These are phyloP conservation scores for Lagocephalus sceleratus DNA, from an alignment of 2,797 vertebrate genomes.

Conservation along the genomic window DNA sequence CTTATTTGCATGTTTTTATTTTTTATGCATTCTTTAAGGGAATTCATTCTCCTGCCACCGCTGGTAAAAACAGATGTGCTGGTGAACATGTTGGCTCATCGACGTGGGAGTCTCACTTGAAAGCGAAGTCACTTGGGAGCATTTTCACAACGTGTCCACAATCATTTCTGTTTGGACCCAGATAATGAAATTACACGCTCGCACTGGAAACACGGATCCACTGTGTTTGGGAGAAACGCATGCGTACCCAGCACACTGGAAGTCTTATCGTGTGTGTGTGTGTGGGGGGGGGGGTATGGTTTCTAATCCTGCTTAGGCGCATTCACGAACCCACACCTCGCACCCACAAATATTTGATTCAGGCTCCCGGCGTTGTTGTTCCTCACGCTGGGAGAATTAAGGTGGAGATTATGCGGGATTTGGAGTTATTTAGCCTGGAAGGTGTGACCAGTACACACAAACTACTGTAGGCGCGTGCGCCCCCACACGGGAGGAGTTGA, in stretches of 20 bases:
- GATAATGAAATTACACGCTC: constrained; percentile 39
- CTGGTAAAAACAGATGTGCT: too few relatives aligned
- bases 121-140: constrained; percentile 12
- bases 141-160: constrained; percentile 4
- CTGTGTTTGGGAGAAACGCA: background rate
- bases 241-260: constrained; percentile 17
- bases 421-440: constrained; percentile 31
- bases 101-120: too few relatives aligned
- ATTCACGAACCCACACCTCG: constrained; percentile 52
- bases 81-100: too few relatives aligned
- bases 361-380: constrained; percentile 36
- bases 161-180: constrained; percentile 21
- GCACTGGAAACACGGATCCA: constrained; percentile 25
- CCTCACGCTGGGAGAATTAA: constrained; percentile 41
- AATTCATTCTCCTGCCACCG: too few relatives aligned
- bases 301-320: constrained; percentile 62
- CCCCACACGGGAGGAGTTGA: constrained; percentile 18
- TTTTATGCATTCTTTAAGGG: too few relatives aligned
- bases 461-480: constrained; percentile 3
- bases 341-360: constrained; percentile 53
- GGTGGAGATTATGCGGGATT: constrained; percentile 52
- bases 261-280: constrained; percentile 18
- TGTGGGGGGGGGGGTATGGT: constrained; percentile 13
- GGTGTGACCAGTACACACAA: constrained; percentile 11
- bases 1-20: too few relatives aligned